Percentiles rank a stretch among this genome's conserved stretches.
phyloP scores from a whole-genome alignment of 2,888 invertebrate genomes.

The Eristalis pertinax region DNA sequence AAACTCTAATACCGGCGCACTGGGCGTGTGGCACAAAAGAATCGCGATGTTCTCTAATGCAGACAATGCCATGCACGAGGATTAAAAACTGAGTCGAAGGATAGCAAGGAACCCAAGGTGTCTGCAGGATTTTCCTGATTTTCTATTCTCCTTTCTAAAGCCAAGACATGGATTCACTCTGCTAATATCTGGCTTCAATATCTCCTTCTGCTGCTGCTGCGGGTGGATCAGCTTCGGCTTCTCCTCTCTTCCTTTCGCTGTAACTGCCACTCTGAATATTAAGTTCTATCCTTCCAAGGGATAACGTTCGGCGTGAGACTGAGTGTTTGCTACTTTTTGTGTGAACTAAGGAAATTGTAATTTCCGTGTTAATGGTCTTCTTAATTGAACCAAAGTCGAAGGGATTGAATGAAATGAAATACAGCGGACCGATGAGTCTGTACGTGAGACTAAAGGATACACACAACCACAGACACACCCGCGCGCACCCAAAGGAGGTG shows the following conservation, averaged over 20 bases:
- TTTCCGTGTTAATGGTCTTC: conserved; percentile 72
- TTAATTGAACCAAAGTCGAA: conserved; percentile 72
- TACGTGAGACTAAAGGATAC: conserved; percentile 24
- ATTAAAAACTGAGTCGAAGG: conserved; percentile 32
- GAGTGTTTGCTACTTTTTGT: conserved; percentile 54
- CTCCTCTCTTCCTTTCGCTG: neutral
- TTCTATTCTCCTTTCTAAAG: conserved; percentile 55
- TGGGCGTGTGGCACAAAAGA: neutral
- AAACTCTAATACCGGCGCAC: conserved; percentile 4
- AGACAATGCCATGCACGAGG: conserved; percentile 13
- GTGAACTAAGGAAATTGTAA: conserved; percentile 71
- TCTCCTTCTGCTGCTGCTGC: conserved; percentile 20
- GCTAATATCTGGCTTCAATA: conserved; percentile 67
- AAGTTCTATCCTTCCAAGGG: conserved; percentile 56
- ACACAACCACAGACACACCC: neutral
- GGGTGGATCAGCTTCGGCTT: conserved; percentile 14
- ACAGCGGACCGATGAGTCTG: conserved; percentile 17
- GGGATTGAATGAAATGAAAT: conserved; percentile 69
- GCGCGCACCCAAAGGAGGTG: neutral
- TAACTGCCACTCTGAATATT: conserved; percentile 65
- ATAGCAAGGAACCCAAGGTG: neutral
- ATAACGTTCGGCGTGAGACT: neutral
- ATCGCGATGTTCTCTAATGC: conserved; percentile 1
- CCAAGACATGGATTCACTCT: conserved; percentile 54
- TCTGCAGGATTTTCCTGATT: conserved; percentile 31